Conservation (phyloP, 1,140 invertebrate species). For the Triops longicaudatus region DNA sequence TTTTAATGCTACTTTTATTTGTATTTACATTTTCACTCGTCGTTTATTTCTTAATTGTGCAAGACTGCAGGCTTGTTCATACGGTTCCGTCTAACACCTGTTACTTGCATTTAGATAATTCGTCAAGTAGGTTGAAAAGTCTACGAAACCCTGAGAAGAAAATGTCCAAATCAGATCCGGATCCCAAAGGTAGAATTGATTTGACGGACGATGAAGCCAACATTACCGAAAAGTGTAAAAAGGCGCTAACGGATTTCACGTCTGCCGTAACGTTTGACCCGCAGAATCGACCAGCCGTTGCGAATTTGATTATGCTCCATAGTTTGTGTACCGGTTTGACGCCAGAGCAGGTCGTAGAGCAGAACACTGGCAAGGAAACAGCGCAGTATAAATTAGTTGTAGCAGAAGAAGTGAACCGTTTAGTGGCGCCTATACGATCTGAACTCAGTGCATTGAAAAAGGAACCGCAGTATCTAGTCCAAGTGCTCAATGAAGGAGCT, state of each 20-base stretch:
- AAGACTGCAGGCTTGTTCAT: neutral
- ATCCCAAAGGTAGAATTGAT: conserved; percentile 67
- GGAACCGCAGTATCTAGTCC: conserved; percentile 53
- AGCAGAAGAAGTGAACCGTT: conserved; percentile 61
- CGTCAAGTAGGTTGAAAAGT: conserved; percentile 56
- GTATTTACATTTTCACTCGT: neutral
- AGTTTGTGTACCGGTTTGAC: conserved; percentile 58
- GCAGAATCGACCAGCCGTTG: conserved; percentile 66
- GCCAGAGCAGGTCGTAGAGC: conserved; percentile 60
- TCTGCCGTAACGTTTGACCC: conserved; percentile 75
- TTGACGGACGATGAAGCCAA: conserved; percentile 68
- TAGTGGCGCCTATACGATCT: conserved; percentile 61
- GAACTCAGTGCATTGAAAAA: conserved; percentile 50
- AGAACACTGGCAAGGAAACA: conserved; percentile 60
- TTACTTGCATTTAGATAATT: conserved; percentile 39
- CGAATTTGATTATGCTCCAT: conserved; percentile 82
- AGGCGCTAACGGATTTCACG: conserved; percentile 83
- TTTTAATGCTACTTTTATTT: neutral
- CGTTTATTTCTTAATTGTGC: neutral
- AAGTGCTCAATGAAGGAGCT: conserved; percentile 57
- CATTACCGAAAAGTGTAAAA: conserved; percentile 74
- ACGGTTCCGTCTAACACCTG: conserved; percentile 30
- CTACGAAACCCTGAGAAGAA: conserved; percentile 77
- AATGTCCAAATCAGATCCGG: conserved; percentile 93
- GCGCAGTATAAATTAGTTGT: conserved; percentile 68